Evolutionary conservation across 2,113 vertebrate species (phyloP).

Genomic region (Cynoglossus semilaevis): DNA sequence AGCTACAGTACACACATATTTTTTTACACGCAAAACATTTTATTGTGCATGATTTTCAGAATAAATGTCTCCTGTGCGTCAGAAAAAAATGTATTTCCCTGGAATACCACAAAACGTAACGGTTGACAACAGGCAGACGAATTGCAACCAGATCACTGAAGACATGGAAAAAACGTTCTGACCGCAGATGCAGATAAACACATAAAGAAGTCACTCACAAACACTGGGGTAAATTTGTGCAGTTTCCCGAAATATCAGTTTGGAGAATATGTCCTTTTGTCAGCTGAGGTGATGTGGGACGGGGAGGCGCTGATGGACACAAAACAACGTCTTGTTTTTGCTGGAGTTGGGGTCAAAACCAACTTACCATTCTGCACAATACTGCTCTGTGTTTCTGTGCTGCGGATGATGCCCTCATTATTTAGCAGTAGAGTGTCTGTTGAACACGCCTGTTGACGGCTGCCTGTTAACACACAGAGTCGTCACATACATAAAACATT

Average conservation of each 20-base stretch:
- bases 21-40: no score
- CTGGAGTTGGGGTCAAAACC: conserved; percentile 1
- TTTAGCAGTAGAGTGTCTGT: conserved; percentile 1
- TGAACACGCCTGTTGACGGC: no score
- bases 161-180: conserved; percentile 21
- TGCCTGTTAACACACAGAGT: background rate
- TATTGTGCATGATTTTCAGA: no score
- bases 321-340: conserved; percentile 36
- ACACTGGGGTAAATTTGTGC: conserved; percentile 6
- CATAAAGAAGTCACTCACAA: conserved; percentile 24
- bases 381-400: conserved; percentile 37
- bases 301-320: conserved; percentile 22
- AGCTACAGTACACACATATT: no score
- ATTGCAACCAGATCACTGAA: conserved; percentile 3
- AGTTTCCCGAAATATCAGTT: conserved; percentile 17
- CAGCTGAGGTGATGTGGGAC: conserved; percentile 1
- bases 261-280: conserved; percentile 20
- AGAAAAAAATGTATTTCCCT: conserved; percentile 15
- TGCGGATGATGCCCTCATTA: conserved; percentile 27
- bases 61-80: background rate
- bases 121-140: no score
- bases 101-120: conserved; percentile 9
- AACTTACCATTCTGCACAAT: conserved; percentile 22
- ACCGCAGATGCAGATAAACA: background rate
- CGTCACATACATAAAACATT: background rate